A percentile compares a stretch with the other conserved stretches of the same genome.
These are phyloP conservation scores for Laticauda colubrina DNA, from an alignment of 2,113 vertebrate genomes.

Conservation along the genomic window DNA sequence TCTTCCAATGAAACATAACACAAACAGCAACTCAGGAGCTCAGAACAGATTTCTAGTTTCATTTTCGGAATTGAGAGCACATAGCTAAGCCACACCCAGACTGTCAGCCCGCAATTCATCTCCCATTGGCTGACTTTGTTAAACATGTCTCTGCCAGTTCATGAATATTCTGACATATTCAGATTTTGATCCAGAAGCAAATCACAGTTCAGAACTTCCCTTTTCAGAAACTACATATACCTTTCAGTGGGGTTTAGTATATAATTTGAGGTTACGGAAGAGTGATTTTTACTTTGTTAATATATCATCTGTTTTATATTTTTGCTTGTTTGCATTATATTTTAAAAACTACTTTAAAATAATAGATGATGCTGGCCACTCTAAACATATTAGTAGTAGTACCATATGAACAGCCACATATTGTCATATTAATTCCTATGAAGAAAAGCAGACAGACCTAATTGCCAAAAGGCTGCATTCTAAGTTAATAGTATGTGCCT, in stretches of 20 bases:
- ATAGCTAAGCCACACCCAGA: too few relatives aligned
- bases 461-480: not conserved
- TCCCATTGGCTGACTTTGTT: too few relatives aligned
- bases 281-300: not conserved
- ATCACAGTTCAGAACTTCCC: not conserved
- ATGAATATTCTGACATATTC: too few relatives aligned
- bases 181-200: not conserved
- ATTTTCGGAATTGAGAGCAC: too few relatives aligned
- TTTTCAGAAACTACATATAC: not conserved
- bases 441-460: not conserved
- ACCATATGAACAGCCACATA: not conserved
- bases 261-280: not conserved
- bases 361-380: not conserved
- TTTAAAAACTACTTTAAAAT: not conserved
- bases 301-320: not conserved
- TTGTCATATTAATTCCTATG: not conserved
- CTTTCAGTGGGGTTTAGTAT: not conserved
- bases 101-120: too few relatives aligned
- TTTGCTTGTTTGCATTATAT: not conserved
- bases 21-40: too few relatives aligned
- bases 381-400: not conserved
- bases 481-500: not conserved
- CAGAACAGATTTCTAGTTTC: too few relatives aligned
- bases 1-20: too few relatives aligned
- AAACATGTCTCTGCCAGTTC: too few relatives aligned